Conservation (phyloP, 2,113 vertebrate genomes). For the Pogonocichla stellata region DNA sequence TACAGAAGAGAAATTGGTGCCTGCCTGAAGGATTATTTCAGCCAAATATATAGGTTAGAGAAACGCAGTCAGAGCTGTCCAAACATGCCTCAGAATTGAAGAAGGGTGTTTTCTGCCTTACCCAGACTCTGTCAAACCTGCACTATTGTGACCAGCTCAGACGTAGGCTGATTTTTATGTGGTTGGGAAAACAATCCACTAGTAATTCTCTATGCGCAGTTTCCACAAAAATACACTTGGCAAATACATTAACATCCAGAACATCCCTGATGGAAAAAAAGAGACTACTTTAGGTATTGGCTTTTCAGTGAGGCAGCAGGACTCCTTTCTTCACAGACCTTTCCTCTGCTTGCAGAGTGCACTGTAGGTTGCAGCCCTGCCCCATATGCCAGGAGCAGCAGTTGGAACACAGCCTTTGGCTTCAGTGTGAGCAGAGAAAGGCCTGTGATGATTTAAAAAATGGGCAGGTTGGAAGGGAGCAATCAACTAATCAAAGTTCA, state of each 20-base stretch:
- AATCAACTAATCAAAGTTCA: conserved; percentile 21
- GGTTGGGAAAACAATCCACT: background rate
- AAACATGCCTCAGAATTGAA: background rate
- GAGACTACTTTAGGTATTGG: background rate
- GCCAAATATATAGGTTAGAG: background rate
- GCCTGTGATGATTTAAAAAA: conserved; percentile 11
- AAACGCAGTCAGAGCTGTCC: background rate
- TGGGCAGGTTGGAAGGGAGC: background rate
- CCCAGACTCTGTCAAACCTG: background rate
- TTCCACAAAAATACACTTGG: background rate
- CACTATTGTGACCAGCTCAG: background rate
- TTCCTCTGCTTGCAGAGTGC: background rate
- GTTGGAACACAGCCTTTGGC: background rate
- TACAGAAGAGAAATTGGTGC: background rate
- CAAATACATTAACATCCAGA: background rate
- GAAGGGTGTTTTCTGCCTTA: background rate
- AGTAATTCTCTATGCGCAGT: background rate
- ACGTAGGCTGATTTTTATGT: background rate
- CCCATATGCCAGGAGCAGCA: background rate
- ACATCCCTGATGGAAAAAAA: background rate
- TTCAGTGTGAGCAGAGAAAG: background rate
- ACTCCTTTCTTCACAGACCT: background rate
- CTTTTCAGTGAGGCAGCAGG: background rate
- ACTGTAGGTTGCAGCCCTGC: background rate
- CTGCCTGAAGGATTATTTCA: background rate